Conservation (phyloP, 2,888 invertebrate species). For the Sphaeridia pumilis region DNA sequence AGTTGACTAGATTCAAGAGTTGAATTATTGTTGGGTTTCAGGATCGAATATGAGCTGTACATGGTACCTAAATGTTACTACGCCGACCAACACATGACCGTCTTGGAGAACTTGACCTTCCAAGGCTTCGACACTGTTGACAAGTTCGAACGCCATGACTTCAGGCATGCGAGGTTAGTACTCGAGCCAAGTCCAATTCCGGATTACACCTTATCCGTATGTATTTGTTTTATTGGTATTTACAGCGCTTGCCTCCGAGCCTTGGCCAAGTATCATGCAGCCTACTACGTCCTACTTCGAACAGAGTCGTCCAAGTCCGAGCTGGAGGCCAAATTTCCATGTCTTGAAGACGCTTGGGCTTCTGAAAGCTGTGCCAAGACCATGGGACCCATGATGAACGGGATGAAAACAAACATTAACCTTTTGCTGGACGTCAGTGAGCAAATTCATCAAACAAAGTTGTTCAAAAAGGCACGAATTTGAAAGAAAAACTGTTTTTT, state of each 20-base stretch:
- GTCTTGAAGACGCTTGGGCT: background rate
- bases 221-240: background rate
- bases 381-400: background rate
- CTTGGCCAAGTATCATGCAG: slow-evolving; percentile 11
- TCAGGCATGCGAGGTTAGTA: slow-evolving; percentile 9
- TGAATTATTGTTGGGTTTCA: background rate
- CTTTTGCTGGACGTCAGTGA: background rate
- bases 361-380: background rate
- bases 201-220: background rate
- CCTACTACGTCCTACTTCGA: slow-evolving; percentile 2
- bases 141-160: slow-evolving; percentile 9
- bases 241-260: background rate
- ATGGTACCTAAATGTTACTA: slow-evolving; percentile 14
- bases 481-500: too few relatives aligned
- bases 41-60: slow-evolving; percentile 1
- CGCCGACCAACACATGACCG: slow-evolving; percentile 2
- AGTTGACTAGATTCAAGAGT: background rate
- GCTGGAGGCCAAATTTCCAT: background rate
- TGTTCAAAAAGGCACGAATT: too few relatives aligned
- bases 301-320: background rate
- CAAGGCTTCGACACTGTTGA: slow-evolving; percentile 4
- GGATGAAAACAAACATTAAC: background rate
- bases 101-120: slow-evolving; percentile 10
- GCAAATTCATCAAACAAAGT: too few relatives aligned
- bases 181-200: background rate